Evolutionary conservation across 2,113 vertebrate species (phyloP).

Genomic region (Athene cunicularia): DNA sequence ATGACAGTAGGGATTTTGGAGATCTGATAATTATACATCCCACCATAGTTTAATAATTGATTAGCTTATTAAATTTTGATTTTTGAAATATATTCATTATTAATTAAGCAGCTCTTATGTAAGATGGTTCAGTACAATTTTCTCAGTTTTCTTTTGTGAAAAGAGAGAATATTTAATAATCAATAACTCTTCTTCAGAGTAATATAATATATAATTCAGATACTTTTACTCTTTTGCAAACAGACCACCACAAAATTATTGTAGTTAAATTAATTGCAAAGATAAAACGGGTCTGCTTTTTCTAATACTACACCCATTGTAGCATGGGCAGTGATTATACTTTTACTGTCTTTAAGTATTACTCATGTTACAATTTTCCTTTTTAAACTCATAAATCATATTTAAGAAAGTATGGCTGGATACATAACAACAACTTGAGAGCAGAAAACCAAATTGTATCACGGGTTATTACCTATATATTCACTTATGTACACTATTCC

Average conservation of each 20-base stretch:
- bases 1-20: neutral
- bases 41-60: constrained; percentile 26
- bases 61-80: constrained; percentile 51
- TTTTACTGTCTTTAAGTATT: neutral
- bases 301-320: neutral
- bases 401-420: neutral
- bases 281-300: neutral
- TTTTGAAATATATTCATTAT: constrained; percentile 44
- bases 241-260: neutral
- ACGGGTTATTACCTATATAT: neutral
- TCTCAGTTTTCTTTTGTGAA: neutral
- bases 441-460: neutral
- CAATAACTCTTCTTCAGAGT: neutral
- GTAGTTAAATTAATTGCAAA: neutral
- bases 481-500: neutral
- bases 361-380: neutral
- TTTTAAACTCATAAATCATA: neutral
- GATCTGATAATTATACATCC: neutral
- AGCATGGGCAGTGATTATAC: neutral
- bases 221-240: neutral
- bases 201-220: neutral
- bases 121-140: neutral
- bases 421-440: neutral
- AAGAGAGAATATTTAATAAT: neutral
- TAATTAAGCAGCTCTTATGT: constrained; percentile 21